phyloP scores from a whole-genome alignment of 1,140 invertebrate genomes.

The Caenorhabditis elegans region DNA sequence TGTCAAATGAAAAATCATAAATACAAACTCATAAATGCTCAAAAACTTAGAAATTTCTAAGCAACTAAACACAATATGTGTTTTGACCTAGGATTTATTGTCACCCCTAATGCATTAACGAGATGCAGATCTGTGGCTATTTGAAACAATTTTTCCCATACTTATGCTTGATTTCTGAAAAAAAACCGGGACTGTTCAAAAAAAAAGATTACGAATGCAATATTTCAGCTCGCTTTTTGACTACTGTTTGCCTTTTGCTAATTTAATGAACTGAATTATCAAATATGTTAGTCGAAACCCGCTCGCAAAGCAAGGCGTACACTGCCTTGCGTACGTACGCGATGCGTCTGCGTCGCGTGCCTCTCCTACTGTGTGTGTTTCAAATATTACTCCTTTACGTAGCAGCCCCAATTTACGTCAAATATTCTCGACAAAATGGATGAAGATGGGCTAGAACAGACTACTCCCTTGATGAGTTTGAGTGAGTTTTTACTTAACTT shows the following conservation, averaged over 20 bases:
- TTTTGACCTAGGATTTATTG: no score
- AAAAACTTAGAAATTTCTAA: no score
- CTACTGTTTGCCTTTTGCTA: neutral
- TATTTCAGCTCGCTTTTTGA: no score
- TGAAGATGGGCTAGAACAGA: neutral
- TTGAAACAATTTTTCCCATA: no score
- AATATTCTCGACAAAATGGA: neutral
- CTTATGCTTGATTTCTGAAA: no score
- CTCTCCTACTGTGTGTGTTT: neutral
- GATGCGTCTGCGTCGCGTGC: slow-evolving; percentile 1
- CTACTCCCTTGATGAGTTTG: neutral
- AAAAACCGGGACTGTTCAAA: no score
- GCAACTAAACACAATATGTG: no score
- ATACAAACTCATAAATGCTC: no score
- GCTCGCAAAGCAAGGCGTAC: neutral
- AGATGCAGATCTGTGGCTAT: no score
- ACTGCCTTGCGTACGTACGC: neutral
- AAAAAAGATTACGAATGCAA: no score
- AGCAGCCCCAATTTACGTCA: neutral
- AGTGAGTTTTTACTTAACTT: neutral
- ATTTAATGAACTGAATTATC: neutral
- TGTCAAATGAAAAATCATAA: no score
- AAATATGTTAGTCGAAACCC: neutral
- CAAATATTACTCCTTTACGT: neutral
- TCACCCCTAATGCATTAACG: no score